Base-by-base conservation (phyloP, 53 echinoderm and acorn worm genomes). In the Pentamera pediparva region DNA sequence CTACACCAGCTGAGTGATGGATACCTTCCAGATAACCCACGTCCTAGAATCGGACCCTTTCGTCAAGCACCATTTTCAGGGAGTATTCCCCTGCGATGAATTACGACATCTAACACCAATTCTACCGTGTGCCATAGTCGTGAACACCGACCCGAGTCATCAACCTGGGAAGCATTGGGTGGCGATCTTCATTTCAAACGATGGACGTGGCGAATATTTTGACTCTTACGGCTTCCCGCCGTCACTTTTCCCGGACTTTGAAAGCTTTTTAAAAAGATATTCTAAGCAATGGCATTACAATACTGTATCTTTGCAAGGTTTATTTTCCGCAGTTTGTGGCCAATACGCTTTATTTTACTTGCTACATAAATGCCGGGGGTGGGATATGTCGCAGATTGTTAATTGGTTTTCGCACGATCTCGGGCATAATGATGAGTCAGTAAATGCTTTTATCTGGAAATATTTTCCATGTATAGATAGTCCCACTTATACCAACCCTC, bases 131-230 rank as follows among this genome's bases (percentile, higher is more conserved):
- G 84, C 67, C 6, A 24, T 77, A n/a, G 76, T 89, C 4, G 76
- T 77, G 1, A 89, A 84, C 25, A 76, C 80, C 29, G 84, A 84
- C 49, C 78, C 84, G 0, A 37, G 57, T 3, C 17, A 80, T 21
- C 29, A 76, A 41, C 84, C 77, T 3, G 89, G 89, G 7, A 53
- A 71, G 5, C 89, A 89, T 47, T 89, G 84, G 84, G 63, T 89
- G 22, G 84, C 70, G 2, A 61, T 88, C 31, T 88, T 62, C 69
- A 56, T 87, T 27, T 45, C 45, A 0, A 18, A 25, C 3, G 49
- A 75, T 36, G 83, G 88, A 17, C 51, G 39, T 31, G 69, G 57
- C 18, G 83, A 88, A 11, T 76, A 70, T 36, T 88, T 88, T 60
- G 88, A 88, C 35, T 88, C 88, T 11, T 79, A 79, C 19, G 88